Evolutionary conservation across 1,140 invertebrate genomes (phyloP), one percentile per base, ranked within the genome.

Genomic region (Centruroides vittatus): DNA sequence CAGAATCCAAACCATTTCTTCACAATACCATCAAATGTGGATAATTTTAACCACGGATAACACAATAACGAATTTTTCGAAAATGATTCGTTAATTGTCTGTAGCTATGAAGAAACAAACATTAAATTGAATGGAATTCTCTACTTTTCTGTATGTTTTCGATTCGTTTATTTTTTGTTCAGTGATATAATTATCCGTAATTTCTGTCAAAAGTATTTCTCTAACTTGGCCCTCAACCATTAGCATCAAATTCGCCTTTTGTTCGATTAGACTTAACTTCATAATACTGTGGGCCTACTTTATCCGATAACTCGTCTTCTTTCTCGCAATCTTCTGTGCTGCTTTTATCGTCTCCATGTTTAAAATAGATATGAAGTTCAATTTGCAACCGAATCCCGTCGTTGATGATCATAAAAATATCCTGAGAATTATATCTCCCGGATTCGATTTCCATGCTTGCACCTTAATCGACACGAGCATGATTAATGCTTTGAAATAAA

Each of bases 21-120:
- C 3, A 61, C 34, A 52, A 57, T 57, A 12, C 61, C 49, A 50
- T 57, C 50, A 50, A 62, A 62, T 47, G 50, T 62, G 4, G 50
- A 46, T 23, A 60, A 35, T 11, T 60, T 57, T 12, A 58, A 57
- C 52, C 57, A 57, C 7, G 49, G 48, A n/a, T 48, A 58, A 10
- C 54, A 23, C 12, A 58, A n/a, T 23, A 49, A 23, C 23, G 23
- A 23, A 23, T 23, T 23, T 23, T 23, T 0, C 23, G 1, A 23
- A 23, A 23, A 0, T 23, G 23, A 1, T 23, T 1, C 23, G 2
- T 23, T 23, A 23, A 23, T 23, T 23, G 23, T 23, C 36, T 35
- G 36, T 36, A 23, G 53, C 36, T 1, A 23, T 36, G 55, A 36
- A 47, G 3, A 49, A 48, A 10, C 34, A 9, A 3, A 3, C n/a